Conservation (phyloP, 1,140 invertebrate species). For the Macrosteles quadrilineatus region DNA sequence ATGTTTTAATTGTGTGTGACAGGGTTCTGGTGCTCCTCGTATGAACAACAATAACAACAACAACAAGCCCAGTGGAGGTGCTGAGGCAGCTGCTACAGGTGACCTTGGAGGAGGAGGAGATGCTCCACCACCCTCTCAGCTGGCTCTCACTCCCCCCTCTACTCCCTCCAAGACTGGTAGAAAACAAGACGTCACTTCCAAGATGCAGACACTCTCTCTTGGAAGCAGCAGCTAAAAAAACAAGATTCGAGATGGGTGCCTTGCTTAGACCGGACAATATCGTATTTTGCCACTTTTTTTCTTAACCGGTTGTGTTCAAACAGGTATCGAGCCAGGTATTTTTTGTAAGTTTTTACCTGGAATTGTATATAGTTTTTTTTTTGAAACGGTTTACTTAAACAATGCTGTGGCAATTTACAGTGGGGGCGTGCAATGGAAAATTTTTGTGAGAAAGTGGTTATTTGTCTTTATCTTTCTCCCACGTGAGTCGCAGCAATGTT, state of each 20-base stretch:
- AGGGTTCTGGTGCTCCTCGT: no score
- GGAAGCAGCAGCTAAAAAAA: constrained; percentile 1
- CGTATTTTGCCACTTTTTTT: neutral
- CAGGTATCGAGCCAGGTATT: neutral
- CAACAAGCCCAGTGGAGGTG: no score
- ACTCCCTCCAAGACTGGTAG: neutral
- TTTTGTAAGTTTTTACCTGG: constrained; percentile 11
- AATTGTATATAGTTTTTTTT: constrained; percentile 16
- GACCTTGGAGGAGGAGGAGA: neutral
- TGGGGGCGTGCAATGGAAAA: neutral
- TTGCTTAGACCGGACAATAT: constrained; percentile 19
- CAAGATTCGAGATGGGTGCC: constrained; percentile 8
- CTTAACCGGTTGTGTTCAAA: constrained; percentile 17
- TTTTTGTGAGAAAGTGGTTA: neutral
- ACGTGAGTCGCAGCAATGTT: neutral
- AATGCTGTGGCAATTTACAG: neutral
- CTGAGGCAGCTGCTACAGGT: no score
- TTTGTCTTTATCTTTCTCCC: neutral
- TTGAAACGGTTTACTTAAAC: constrained; percentile 2
- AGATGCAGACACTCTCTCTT: constrained; percentile 5
- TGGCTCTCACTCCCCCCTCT: neutral
- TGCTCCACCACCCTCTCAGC: neutral
- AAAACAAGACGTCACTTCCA: constrained; percentile 2
- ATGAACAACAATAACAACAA: no score
- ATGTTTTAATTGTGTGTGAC: no score